These are phyloP conservation scores for Minunthozetes semirufus DNA, from an alignment of 2,888 invertebrate genomes.

Conservation along the genomic window DNA sequence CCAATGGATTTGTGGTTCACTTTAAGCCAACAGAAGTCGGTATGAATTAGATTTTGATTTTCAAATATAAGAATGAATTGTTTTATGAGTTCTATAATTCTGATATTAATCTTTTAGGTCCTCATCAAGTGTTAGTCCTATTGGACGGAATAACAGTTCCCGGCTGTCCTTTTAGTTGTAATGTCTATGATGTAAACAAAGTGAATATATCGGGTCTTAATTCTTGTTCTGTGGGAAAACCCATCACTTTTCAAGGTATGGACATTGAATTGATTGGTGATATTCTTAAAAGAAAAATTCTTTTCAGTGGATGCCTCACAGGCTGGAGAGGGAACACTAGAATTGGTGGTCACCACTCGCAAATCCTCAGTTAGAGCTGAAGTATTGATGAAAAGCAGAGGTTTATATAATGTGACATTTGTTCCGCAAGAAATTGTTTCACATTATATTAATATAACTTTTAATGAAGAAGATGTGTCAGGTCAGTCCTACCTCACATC, in stretches of 20 bases:
- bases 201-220: conserved; percentile 52
- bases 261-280: not conserved
- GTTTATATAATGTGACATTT: conserved; percentile 58
- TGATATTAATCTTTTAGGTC: conserved; percentile 55
- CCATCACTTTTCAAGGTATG: conserved; percentile 49
- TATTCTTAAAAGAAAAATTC: conserved; percentile 19
- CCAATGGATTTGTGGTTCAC: conserved; percentile 77
- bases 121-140: conserved; percentile 73
- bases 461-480: conserved; percentile 83
- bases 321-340: conserved; percentile 86
- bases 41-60: not conserved
- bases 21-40: conserved; percentile 87
- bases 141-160: conserved; percentile 71
- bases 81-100: not conserved
- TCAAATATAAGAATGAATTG: not conserved
- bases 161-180: conserved; percentile 87
- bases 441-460: conserved; percentile 86
- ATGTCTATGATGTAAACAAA: conserved; percentile 77
- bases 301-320: conserved; percentile 75
- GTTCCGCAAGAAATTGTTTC: conserved; percentile 78
- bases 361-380: conserved; percentile 82
- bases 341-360: conserved; percentile 80
- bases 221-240: conserved; percentile 46
- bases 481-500: no score
- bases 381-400: conserved; percentile 80